phyloP scores from a whole-genome alignment of 2,113 vertebrate genomes.

The Propithecus coquereli region DNA sequence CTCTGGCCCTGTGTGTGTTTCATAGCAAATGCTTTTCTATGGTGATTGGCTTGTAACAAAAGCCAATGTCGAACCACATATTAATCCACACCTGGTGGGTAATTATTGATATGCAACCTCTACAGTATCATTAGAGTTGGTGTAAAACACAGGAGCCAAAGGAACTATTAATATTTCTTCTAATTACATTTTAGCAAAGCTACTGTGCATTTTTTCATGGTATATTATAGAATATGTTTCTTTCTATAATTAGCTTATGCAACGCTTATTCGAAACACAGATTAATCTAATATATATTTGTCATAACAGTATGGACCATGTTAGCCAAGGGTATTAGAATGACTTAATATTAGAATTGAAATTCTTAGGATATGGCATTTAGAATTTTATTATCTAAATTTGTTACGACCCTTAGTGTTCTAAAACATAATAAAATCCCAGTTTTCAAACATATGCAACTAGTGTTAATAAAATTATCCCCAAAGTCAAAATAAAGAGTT shows the following conservation, averaged over 20 bases:
- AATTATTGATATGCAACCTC: not conserved
- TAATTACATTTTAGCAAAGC: not conserved
- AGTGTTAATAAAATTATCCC: not conserved
- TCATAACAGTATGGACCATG: not conserved
- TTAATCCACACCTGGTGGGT: not conserved
- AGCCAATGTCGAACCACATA: not conserved
- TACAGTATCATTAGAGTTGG: not conserved
- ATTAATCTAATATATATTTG: not conserved
- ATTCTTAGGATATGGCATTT: not conserved
- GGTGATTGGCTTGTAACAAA: not conserved
- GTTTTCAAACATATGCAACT: not conserved
- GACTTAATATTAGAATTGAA: not conserved
- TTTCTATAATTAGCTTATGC: conserved; percentile 21
- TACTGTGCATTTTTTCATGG: not conserved
- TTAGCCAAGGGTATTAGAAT: not conserved
- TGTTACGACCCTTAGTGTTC: not conserved
- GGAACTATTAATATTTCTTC: not conserved
- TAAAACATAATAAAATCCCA: not conserved
- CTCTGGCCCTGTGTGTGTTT: not conserved
- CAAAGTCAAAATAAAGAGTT: not conserved
- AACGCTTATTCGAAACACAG: conserved; percentile 14
- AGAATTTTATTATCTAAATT: not conserved
- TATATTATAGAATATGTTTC: not conserved
- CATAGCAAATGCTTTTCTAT: not conserved
- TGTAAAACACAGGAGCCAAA: not conserved